Evolutionary conservation across 2,888 invertebrate species (phyloP), one percentile per base, ranked within the genome.

Genomic region (Iselma pallidipennis): DNA sequence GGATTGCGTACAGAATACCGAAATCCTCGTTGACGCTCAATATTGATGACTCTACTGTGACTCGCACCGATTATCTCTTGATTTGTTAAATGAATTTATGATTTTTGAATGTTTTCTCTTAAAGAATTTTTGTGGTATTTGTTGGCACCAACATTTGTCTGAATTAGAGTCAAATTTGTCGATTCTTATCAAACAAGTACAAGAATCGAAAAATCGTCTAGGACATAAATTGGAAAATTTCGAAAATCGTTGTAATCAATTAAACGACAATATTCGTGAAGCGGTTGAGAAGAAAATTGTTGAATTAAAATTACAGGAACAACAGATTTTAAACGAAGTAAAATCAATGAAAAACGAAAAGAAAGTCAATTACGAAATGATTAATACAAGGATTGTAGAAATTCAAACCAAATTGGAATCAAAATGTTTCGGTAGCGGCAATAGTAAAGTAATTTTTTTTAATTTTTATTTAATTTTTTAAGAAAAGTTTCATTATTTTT

Each of bases 91-190:
- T n/a, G n/a, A n/a, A n/a, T n/a, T n/a, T n/a, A n/a, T n/a, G n/a
- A n/a, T n/a, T n/a, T n/a, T n/a, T n/a, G n/a, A n/a, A n/a, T n/a
- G n/a, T n/a, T 45, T 19, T 49, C 33, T 49, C 31, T 26, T 14
- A 9, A 31, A 88, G 88, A 83, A 83, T 66, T 88, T 87, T 73
- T 89, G 89, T 74, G 79, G 80, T 12, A 78, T 85, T 6, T 89
- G 89, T 74, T 88, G 87, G 86, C 79, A 83, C 4, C 83, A 83
- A 37, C 89, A 89, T 73, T 78, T 87, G 59, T 82, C 83, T 21
- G 87, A 88, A 61, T 82, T 89, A 77, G 82, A 85, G 69, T 82
- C 83, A 21, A 87, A 87, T 75, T 80, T 89, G 19, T 76, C 78
- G 19, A 81, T 83, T n/a, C 83, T 89, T 55, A 70, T 83, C 33